phyloP scores from a whole-genome alignment of 2,888 invertebrate species.

The Scaeva pyrastri region DNA sequence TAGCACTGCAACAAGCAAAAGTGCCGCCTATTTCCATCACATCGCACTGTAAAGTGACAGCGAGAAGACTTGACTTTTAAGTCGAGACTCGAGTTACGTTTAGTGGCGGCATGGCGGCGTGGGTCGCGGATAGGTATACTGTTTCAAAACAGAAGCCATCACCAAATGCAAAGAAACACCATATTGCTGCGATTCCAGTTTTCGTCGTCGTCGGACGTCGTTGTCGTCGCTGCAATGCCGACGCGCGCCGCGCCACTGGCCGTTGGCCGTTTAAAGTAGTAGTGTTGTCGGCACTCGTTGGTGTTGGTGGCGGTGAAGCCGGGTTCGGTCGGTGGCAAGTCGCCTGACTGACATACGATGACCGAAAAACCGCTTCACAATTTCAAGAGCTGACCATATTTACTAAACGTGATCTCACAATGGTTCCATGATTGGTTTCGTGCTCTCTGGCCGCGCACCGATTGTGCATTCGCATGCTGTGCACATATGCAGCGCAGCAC shows the following conservation, averaged over 20 bases:
- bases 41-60: constrained; percentile 35
- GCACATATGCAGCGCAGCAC: constrained; percentile 18
- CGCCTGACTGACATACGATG: constrained; percentile 64
- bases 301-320: background rate
- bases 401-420: constrained; percentile 64
- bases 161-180: constrained; percentile 5
- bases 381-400: constrained; percentile 67
- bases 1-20: constrained; percentile 69
- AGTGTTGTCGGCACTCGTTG: background rate
- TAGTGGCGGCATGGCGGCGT: constrained; percentile 24
- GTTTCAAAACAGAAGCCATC: constrained; percentile 36
- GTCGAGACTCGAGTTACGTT: background rate
- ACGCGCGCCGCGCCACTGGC: background rate
- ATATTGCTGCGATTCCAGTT: constrained; percentile 46
- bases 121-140: constrained; percentile 38
- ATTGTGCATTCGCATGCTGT: constrained; percentile 56
- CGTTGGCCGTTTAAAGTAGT: constrained; percentile 32
- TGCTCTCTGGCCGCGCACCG: constrained; percentile 28
- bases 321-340: constrained; percentile 12
- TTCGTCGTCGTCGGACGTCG: too few relatives aligned
- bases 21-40: constrained; percentile 65
- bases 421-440: constrained; percentile 55
- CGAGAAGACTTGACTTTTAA: constrained; percentile 33
- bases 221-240: too few relatives aligned
- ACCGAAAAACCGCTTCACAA: constrained; percentile 68